Percentiles rank a stretch among this genome's conserved stretches.
Evolutionary conservation across 2,888 invertebrate genomes (phyloP).

Genomic region (Drosophila engyochracea): DNA sequence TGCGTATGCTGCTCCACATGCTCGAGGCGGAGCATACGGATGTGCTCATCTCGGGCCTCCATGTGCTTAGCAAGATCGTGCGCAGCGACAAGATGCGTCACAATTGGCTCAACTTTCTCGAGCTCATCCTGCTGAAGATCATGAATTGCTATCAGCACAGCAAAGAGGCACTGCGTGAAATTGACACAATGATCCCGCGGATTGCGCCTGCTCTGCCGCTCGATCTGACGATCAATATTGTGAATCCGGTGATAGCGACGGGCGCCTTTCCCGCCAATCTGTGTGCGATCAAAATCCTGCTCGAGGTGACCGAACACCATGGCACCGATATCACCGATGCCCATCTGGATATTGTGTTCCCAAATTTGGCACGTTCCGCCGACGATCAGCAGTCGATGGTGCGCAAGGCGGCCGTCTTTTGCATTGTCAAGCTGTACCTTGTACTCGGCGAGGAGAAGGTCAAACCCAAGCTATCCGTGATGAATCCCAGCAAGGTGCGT

Average conservation of each 20-base stretch:
- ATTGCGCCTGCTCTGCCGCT: slow-evolving; percentile 93
- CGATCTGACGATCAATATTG: slow-evolving; percentile 89
- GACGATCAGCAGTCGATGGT: slow-evolving; percentile 97
- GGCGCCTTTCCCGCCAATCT: slow-evolving; percentile 94
- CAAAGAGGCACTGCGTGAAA: slow-evolving; percentile 92
- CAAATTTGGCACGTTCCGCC: slow-evolving; percentile 95
- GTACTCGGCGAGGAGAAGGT: slow-evolving; percentile 94
- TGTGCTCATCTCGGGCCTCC: slow-evolving; percentile 91
- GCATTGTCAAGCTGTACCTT: slow-evolving; percentile 97
- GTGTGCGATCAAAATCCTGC: slow-evolving; percentile 96
- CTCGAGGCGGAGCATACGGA: slow-evolving; percentile 87
- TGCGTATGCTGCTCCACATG: slow-evolving; percentile 92
- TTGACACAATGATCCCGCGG: slow-evolving; percentile 92
- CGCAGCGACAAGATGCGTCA: slow-evolving; percentile 91
- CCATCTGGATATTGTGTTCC: slow-evolving; percentile 92
- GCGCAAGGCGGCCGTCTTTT: slow-evolving; percentile 98
- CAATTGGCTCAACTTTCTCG: slow-evolving; percentile 95
- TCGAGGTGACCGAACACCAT: slow-evolving; percentile 92
- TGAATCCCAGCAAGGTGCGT: slow-evolving; percentile 93
- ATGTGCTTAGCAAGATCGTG: slow-evolving; percentile 94
- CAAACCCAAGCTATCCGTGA: slow-evolving; percentile 91
- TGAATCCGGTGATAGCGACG: slow-evolving; percentile 94
- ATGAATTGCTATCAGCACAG: slow-evolving; percentile 93
- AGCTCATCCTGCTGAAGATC: slow-evolving; percentile 95
- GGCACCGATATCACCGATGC: slow-evolving; percentile 90